Conservation (phyloP, 2,797 vertebrate species). For the Lagodon rhomboides region DNA sequence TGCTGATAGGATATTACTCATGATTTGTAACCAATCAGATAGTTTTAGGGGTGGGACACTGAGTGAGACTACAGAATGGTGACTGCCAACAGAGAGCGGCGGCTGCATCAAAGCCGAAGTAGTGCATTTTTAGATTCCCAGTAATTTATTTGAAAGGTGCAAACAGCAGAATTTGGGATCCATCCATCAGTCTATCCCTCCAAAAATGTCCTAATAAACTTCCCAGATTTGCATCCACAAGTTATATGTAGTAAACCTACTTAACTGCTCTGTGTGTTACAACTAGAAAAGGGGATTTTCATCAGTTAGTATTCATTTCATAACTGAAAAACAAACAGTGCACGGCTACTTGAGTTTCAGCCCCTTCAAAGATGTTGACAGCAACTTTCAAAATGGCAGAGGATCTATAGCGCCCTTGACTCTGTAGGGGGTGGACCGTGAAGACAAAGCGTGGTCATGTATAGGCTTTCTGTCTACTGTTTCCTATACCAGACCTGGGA, state of each 20-base stretch:
- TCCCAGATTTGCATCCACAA: background rate
- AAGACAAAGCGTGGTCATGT: conserved; percentile 57
- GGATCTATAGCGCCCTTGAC: conserved; percentile 32
- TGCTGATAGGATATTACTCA: too few relatives aligned
- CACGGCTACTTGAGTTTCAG: conserved; percentile 41
- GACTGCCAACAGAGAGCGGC: too few relatives aligned
- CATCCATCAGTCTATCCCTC: too few relatives aligned
- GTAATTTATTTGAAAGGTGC: too few relatives aligned
- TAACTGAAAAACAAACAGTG: conserved; percentile 16
- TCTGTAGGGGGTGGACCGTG: conserved; percentile 32
- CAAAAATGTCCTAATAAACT: background rate
- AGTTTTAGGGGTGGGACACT: too few relatives aligned
- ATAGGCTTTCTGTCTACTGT: conserved; percentile 39
- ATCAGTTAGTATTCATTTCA: conserved; percentile 9
- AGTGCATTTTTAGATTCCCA: too few relatives aligned
- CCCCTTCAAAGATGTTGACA: conserved; percentile 33
- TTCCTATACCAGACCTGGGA: conserved; percentile 48
- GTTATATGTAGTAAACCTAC: too few relatives aligned
- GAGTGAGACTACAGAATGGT: too few relatives aligned
- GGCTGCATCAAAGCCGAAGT: too few relatives aligned
- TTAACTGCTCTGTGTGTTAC: background rate
- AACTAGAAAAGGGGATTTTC: background rate
- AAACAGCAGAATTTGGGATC: too few relatives aligned
- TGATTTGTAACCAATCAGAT: too few relatives aligned
- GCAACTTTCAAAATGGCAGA: conserved; percentile 40